phyloP scores from a whole-genome alignment of 2,113 vertebrate species.

The Petaurus breviceps region DNA sequence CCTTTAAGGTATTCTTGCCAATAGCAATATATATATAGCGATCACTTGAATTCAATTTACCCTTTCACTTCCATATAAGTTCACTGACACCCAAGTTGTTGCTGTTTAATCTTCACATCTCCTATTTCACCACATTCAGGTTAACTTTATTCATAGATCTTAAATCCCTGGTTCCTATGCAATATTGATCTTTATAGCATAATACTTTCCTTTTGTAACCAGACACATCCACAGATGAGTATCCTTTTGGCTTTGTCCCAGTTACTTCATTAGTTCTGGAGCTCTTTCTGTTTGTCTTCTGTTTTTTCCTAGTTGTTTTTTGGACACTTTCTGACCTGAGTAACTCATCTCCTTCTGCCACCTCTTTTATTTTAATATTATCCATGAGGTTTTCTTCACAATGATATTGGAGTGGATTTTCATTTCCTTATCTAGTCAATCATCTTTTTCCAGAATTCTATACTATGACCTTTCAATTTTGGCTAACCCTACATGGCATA shows the following conservation, averaged over 20 bases:
- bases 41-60: too few species aligned
- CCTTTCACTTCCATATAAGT: too few species aligned
- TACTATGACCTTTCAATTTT: neutral
- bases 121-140: neutral
- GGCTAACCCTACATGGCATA: neutral
- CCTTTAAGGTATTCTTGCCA: too few species aligned
- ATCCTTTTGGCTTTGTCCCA: neutral
- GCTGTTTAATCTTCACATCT: neutral
- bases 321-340: neutral
- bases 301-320: neutral
- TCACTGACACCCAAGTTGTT: too few species aligned
- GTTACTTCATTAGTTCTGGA: neutral
- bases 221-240: neutral
- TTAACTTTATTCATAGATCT: neutral
- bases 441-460: neutral
- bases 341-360: neutral
- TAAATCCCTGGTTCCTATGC: neutral
- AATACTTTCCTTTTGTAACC: neutral
- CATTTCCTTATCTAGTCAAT: neutral
- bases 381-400: neutral
- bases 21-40: too few species aligned
- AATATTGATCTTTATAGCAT: neutral
- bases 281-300: neutral
- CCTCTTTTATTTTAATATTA: neutral
- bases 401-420: neutral